Conservation (phyloP, 64 coral and sea anemone genomes). For the Montipora cactus region DNA sequence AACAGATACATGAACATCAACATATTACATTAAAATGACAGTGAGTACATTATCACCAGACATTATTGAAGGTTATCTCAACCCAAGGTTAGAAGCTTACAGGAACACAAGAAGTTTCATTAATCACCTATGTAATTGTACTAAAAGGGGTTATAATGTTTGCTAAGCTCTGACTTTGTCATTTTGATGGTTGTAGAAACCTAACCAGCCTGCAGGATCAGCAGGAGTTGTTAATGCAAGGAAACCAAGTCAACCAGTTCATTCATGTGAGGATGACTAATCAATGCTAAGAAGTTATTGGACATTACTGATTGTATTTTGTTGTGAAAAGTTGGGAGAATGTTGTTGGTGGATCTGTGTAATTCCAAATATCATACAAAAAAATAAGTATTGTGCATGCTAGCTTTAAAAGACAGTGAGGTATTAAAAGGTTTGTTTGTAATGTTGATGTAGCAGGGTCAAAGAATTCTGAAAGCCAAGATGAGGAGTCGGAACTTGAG, state of each 20-base stretch:
- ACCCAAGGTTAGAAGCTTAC: too few relatives aligned
- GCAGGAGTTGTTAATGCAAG: not conserved
- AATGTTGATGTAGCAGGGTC: not conserved
- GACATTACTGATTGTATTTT: too few relatives aligned
- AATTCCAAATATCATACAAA: too few relatives aligned
- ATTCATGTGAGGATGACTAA: not conserved
- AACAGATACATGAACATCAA: too few relatives aligned
- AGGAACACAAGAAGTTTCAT: too few relatives aligned
- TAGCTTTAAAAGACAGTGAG: not conserved
- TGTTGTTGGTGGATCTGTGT: too few relatives aligned
- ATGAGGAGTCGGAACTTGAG: slow-evolving; percentile 10
- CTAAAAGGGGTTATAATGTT: too few relatives aligned
- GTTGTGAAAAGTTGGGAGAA: too few relatives aligned
- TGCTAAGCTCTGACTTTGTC: not conserved
- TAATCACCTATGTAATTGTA: not conserved
- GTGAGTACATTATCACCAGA: too few relatives aligned
- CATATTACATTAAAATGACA: too few relatives aligned
- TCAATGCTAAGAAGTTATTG: not conserved
- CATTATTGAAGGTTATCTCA: too few relatives aligned
- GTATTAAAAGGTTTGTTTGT: not conserved
- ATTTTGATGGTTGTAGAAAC: slow-evolving; percentile 40
- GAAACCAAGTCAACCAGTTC: slow-evolving; percentile 16
- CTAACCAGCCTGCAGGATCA: not conserved
- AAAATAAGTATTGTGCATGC: not conserved
- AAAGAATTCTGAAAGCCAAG: slow-evolving; percentile 18